Percentiles rank a stretch among this genome's conserved stretches.
These are phyloP conservation scores for Sebastes hubbsi DNA, from an alignment of 2,797 vertebrate genomes.

Conservation along the genomic window DNA sequence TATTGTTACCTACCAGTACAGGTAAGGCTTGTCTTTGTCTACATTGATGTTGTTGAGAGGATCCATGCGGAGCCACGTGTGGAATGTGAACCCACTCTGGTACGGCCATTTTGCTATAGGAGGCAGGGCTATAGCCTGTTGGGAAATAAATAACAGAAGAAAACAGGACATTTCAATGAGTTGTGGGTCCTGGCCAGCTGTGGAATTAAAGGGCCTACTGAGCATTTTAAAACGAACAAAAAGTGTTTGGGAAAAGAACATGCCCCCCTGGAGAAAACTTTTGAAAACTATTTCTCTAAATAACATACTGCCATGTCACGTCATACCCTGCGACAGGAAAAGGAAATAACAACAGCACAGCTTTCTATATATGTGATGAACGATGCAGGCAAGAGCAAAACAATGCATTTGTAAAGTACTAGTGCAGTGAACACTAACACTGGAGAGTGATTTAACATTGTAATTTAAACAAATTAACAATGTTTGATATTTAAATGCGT, in stretches of 20 bases:
- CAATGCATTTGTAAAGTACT: background rate
- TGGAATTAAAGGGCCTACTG: background rate
- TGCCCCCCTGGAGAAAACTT: background rate
- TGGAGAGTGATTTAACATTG: background rate
- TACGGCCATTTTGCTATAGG: slow-evolving; percentile 99
- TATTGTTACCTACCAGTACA: slow-evolving; percentile 91
- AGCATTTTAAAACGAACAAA: background rate
- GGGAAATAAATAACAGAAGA: slow-evolving; percentile 2
- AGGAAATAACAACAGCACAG: background rate
- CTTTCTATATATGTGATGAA: background rate
- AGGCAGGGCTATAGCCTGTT: slow-evolving; percentile 96
- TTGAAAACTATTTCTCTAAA: background rate
- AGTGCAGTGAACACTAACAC: background rate
- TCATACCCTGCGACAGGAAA: background rate
- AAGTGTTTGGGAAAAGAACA: background rate
- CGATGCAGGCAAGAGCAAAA: background rate
- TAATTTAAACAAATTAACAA: background rate
- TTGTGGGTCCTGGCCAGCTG: background rate
- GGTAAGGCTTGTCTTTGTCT: slow-evolving; percentile 98
- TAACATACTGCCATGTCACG: background rate
- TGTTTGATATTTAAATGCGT: background rate
- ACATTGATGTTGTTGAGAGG: slow-evolving; percentile 98
- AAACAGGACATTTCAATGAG: background rate
- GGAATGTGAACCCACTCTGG: slow-evolving; percentile 98
- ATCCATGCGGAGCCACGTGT: slow-evolving; percentile 98